Evolutionary conservation across 2,113 vertebrate genomes (phyloP), one percentile per base, ranked within the genome.

Genomic region (Pavo muticus): DNA sequence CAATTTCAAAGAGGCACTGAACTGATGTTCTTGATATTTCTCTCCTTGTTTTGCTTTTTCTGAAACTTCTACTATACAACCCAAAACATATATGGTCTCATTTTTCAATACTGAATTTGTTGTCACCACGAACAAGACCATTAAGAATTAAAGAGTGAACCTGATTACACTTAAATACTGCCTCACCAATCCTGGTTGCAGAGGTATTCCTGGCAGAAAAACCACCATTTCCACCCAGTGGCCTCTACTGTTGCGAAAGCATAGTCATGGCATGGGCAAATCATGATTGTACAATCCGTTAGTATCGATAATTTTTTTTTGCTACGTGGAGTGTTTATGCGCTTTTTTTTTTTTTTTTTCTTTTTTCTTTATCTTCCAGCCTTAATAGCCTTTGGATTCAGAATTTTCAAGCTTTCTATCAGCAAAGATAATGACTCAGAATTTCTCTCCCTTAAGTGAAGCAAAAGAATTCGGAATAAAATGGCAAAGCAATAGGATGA

Each of bases 211-310:
- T 12, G 61, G 57, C 5, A 29, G 9, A 16, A 25, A 32, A 9
- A 9, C 15, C 45, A 30, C 27, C 7, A 6, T 45, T 84, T 16
- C 47, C 27, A 6, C 5, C 6, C 1, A n/a, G 32, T 48, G 6
- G 12, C 54, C 68, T 12, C 27, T 24, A 5, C 10, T 48, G 3
- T 29, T 54, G 40, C 17, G 20, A 21, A 4, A 59, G n/a, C 9
- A 10, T 0, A 45, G 9, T 19, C 7, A 7, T 30, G 32, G 14
- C n/a, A 39, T 0, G 0, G 14, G 11, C 9, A 70, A 57, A 77
- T 61, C 30, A 27, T 23, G 47, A 15, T 25, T 8, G 2, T 25
- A 32, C 4, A 19, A 57, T 15, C 0, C 0, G 25, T 14, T 24
- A 17, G 3, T 35, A 71, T 40, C 82, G 84, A 37, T 6, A 44